phyloP scores from a whole-genome alignment of 2,888 invertebrate species.

The Noctua comes region DNA sequence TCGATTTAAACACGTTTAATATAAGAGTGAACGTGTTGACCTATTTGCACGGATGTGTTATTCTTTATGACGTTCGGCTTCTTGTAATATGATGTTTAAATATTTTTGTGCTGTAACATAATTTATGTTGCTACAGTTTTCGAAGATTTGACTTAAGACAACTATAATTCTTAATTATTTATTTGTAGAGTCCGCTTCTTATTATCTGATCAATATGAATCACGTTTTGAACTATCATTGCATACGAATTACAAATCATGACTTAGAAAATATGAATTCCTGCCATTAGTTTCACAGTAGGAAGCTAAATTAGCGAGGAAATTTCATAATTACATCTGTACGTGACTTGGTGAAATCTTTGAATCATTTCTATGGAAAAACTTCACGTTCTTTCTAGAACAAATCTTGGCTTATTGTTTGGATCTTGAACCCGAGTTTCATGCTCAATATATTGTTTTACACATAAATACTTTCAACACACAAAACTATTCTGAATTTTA shows the following conservation, averaged over 20 bases:
- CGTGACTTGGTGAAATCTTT: conserved; percentile 26
- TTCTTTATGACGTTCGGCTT: conserved; percentile 42
- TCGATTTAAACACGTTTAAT: conserved; percentile 71
- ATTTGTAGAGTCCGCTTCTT: background rate
- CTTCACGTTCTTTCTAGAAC: conserved; percentile 14
- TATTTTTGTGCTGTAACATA: conserved; percentile 17
- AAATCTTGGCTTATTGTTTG: background rate
- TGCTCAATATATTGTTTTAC: conserved; percentile 3
- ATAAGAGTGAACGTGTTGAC: conserved; percentile 74
- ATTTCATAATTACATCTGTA: conserved; percentile 27
- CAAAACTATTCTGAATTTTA: conserved; percentile 27
- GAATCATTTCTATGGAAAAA: background rate
- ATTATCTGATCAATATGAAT: background rate
- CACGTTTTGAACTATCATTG: background rate
- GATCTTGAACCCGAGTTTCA: background rate
- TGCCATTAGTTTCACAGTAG: background rate
- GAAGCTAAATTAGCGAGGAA: conserved; percentile 8
- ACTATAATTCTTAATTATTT: background rate
- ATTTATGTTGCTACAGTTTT: conserved; percentile 11
- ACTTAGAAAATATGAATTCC: background rate
- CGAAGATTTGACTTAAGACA: background rate
- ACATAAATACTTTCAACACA: conserved; percentile 1
- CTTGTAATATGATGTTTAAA: conserved; percentile 24
- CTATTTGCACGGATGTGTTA: conserved; percentile 63
- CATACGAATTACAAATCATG: background rate